These are phyloP conservation scores for Cossypha niveicapilla DNA, from an alignment of 2,797 vertebrate species.

Conservation along the genomic window DNA sequence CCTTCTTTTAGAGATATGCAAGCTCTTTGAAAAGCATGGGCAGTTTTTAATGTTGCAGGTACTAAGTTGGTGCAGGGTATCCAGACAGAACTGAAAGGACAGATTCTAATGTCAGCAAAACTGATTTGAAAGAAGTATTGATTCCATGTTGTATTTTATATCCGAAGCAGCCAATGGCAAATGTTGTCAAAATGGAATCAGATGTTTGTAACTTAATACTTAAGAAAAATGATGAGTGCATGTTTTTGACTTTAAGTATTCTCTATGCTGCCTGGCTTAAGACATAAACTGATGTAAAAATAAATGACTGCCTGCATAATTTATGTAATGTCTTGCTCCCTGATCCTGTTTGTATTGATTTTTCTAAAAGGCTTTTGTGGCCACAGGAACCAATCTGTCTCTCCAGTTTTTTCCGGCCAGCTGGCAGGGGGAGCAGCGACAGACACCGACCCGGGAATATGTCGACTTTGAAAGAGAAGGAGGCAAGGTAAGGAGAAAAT, in stretches of 20 bases:
- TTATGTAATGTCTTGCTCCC: constrained; percentile 85
- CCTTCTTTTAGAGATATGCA: not conserved
- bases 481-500: constrained; percentile 87
- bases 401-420: constrained; percentile 99
- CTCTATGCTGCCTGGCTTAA: constrained; percentile 75
- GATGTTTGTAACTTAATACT: constrained; percentile 96
- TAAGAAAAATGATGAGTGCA: constrained; percentile 93
- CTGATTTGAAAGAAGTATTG: constrained; percentile 87
- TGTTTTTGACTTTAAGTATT: constrained; percentile 80
- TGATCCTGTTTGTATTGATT: constrained; percentile 92
- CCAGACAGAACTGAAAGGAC: constrained; percentile 56
- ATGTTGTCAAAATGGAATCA: constrained; percentile 93
- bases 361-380: constrained; percentile 97
- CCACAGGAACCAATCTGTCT: constrained; percentile 99
- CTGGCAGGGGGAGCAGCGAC: constrained; percentile 94
- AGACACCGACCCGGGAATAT: constrained; percentile 94
- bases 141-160: constrained; percentile 82
- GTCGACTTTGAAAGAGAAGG: constrained; percentile 98
- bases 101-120: constrained; percentile 77
- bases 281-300: constrained; percentile 86
- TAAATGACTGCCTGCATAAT: constrained; percentile 89
- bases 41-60: constrained; percentile 20
- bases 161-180: constrained; percentile 82
- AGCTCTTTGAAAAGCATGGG: not conserved
- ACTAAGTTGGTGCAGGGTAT: constrained; percentile 16